Evolutionary conservation across 2,797 vertebrate genomes (phyloP).

Genomic region (Lithobates sylvaticus): DNA sequence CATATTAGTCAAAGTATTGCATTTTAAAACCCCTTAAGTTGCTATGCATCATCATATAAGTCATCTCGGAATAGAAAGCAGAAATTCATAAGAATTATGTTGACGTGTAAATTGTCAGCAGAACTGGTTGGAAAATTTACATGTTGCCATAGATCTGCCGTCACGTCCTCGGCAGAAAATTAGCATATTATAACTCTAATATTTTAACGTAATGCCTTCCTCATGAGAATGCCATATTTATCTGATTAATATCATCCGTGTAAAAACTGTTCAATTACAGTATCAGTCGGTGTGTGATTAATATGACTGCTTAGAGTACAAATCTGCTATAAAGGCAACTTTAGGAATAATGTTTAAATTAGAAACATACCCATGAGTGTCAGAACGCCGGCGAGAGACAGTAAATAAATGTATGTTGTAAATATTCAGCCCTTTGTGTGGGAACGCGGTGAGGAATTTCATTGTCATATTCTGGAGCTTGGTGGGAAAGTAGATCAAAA

Average conservation of each 20-base stretch:
- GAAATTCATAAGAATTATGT: conserved; percentile 82
- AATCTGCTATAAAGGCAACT: conserved; percentile 57
- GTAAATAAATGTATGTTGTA: conserved; percentile 50
- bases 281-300: conserved; percentile 78
- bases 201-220: conserved; percentile 85
- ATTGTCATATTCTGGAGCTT: conserved; percentile 38
- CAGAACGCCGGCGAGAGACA: conserved; percentile 25
- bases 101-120: conserved; percentile 81
- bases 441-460: conserved; percentile 24
- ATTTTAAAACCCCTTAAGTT: conserved; percentile 83
- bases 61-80: conserved; percentile 78
- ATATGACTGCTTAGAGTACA: conserved; percentile 63
- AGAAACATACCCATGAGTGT: conserved; percentile 52
- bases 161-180: conserved; percentile 77
- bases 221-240: conserved; percentile 81
- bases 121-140: conserved; percentile 79
- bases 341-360: conserved; percentile 58
- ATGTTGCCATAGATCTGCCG: conserved; percentile 78
- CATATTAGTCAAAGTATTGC: conserved; percentile 81
- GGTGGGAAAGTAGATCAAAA: conserved; percentile 24
- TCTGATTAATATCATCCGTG: conserved; percentile 80
- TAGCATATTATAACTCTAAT: conserved; percentile 84
- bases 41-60: conserved; percentile 85
- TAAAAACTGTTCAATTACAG: conserved; percentile 80
- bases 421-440: conserved; percentile 47